Percentiles rank a stretch among this genome's conserved stretches.
phyloP scores from a whole-genome alignment of 2,888 invertebrate genomes.

The Matsumyia berberina region DNA sequence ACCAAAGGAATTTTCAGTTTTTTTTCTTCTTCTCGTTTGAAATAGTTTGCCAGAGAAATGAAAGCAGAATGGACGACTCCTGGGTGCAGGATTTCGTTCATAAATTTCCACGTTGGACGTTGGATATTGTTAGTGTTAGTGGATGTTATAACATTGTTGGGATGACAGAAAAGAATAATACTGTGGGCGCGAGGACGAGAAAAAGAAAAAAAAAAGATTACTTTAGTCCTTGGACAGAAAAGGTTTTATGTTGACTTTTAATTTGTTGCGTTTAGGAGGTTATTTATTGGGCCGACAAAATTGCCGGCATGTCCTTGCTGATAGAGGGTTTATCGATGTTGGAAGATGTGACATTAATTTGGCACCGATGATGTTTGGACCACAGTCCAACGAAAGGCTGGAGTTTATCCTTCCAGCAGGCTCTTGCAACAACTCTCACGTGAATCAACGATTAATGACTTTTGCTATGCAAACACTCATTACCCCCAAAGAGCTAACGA shows the following conservation, averaged over 20 bases:
- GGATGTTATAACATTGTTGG: conserved; percentile 59
- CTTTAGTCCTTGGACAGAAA: conserved; percentile 40
- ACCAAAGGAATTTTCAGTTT: conserved; percentile 50
- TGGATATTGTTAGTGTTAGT: conserved; percentile 46
- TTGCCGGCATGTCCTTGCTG: conserved; percentile 46
- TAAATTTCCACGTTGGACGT: conserved; percentile 69
- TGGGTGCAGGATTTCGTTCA: conserved; percentile 69
- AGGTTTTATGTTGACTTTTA: conserved; percentile 72
- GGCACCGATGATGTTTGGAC: not conserved
- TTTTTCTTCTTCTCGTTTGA: conserved; percentile 2
- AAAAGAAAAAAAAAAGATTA: conserved; percentile 25
- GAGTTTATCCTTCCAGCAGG: no score
- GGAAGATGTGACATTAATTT: not conserved
- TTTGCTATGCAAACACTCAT: conserved; percentile 23
- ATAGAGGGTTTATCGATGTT: not conserved
- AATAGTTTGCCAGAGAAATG: conserved; percentile 54
- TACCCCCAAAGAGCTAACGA: not conserved
- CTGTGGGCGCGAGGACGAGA: conserved; percentile 27
- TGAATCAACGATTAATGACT: conserved; percentile 33
- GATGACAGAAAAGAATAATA: conserved; percentile 73
- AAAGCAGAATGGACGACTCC: conserved; percentile 36
- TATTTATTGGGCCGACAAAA: conserved; percentile 65
- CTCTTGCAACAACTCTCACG: not conserved
- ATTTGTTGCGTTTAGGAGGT: conserved; percentile 70
- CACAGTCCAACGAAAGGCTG: no score